Conservation (phyloP, 2,113 vertebrate genomes). For the Carlito syrichta region DNA sequence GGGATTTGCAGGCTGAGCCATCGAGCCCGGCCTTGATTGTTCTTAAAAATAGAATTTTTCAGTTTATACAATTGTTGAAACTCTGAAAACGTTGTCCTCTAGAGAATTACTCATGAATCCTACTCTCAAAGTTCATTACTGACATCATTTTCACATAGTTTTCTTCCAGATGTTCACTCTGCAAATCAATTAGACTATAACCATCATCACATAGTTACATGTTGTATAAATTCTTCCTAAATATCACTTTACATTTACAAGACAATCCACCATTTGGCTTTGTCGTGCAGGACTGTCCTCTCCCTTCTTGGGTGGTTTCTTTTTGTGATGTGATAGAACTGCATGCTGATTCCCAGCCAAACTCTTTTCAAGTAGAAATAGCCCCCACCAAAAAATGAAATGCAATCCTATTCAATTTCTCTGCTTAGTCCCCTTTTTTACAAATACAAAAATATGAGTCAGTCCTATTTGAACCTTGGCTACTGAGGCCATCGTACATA, state of each 20-base stretch:
- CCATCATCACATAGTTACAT: neutral
- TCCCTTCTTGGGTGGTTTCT: neutral
- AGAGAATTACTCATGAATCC: neutral
- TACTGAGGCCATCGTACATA: neutral
- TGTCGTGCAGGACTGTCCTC: neutral
- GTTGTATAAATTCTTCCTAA: neutral
- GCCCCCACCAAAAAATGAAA: too few relatives aligned
- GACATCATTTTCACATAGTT: neutral
- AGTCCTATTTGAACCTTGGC: slow-evolving; percentile 6
- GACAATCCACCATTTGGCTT: neutral
- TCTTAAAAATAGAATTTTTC: neutral
- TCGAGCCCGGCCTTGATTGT: too few relatives aligned
- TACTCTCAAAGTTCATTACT: neutral
- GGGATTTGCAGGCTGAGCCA: too few relatives aligned
- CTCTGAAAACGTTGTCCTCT: neutral
- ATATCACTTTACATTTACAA: neutral
- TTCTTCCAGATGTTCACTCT: slow-evolving; percentile 10
- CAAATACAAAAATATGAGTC: neutral
- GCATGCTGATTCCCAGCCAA: neutral
- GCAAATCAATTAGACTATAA: neutral
- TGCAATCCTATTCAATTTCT: neutral
- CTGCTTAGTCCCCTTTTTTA: neutral
- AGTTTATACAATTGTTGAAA: neutral
- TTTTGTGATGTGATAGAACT: slow-evolving; percentile 8
- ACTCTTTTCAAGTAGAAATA: neutral